Evolutionary conservation across 1,140 invertebrate species (phyloP).

Genomic region (Drosophila insularis): DNA sequence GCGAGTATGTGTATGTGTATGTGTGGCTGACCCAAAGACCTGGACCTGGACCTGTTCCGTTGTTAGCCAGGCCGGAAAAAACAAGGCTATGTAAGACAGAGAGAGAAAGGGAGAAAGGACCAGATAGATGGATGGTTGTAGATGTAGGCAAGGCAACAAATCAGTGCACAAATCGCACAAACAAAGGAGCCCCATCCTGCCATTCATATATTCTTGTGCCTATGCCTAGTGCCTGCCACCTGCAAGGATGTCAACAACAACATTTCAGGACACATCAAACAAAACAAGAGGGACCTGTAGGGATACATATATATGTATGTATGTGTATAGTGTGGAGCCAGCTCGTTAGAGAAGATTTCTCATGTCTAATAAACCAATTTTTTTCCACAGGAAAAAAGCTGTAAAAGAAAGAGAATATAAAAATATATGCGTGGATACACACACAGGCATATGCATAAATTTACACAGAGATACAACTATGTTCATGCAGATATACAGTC

Average conservation of each 20-base stretch:
- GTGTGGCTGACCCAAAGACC: constrained; percentile 66
- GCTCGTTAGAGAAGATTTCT: constrained; percentile 17
- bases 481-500: constrained; percentile 16
- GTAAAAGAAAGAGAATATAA: constrained; percentile 16
- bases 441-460: constrained; percentile 69
- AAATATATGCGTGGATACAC: constrained; percentile 50
- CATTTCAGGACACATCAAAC: constrained; percentile 40
- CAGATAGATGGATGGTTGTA: not conserved
- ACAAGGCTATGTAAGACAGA: constrained; percentile 55
- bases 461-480: constrained; percentile 44
- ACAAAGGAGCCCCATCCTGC: constrained; percentile 31
- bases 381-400: not conserved
- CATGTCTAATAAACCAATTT: constrained; percentile 73
- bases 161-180: constrained; percentile 68
- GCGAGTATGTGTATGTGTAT: not conserved
- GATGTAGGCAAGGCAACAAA: constrained; percentile 59
- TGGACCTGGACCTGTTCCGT: constrained; percentile 11
- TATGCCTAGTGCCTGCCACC: constrained; percentile 13
- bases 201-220: not conserved
- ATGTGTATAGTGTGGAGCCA: not conserved
- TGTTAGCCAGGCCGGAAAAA: constrained; percentile 41
- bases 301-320: not conserved
- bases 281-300: constrained; percentile 11
- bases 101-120: not conserved
- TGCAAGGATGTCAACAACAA: constrained; percentile 8